phyloP scores from a whole-genome alignment of 2,888 invertebrate species.

The Selenia dentaria region DNA sequence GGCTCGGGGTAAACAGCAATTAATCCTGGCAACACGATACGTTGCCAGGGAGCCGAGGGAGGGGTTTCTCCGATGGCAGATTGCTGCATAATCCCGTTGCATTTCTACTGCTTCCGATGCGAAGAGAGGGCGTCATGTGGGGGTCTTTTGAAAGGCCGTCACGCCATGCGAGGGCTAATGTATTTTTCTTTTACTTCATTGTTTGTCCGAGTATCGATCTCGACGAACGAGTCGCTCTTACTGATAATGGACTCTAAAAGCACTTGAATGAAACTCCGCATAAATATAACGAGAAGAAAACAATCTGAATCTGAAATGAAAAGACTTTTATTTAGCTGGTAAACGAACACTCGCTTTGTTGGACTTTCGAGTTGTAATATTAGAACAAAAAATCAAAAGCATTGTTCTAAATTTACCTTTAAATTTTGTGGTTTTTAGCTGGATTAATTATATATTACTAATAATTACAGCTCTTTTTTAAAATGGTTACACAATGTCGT shows the following conservation, averaged over 20 bases:
- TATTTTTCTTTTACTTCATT: slow-evolving; percentile 61
- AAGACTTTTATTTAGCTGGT: background rate
- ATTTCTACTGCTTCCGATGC: slow-evolving; percentile 78
- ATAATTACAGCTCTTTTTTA: too few species aligned
- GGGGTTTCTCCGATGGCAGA: slow-evolving; percentile 63
- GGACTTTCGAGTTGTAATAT: slow-evolving; percentile 1
- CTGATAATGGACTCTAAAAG: slow-evolving; percentile 31
- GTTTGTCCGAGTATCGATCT: slow-evolving; percentile 60
- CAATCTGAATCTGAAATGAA: background rate
- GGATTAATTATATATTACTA: too few species aligned
- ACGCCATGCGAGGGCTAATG: slow-evolving; percentile 54
- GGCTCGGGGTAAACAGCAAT: slow-evolving; percentile 77
- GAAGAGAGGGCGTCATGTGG: slow-evolving; percentile 60
- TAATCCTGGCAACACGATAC: slow-evolving; percentile 81
- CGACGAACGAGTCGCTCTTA: slow-evolving; percentile 41
- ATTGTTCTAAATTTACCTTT: background rate
- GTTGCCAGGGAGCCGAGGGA: slow-evolving; percentile 42
- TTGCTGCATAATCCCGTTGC: slow-evolving; percentile 76
- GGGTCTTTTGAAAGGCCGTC: slow-evolving; percentile 48
- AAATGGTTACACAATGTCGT: too few species aligned
- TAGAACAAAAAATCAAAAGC: background rate
- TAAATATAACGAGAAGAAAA: slow-evolving; percentile 14
- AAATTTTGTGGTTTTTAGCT: too few species aligned
- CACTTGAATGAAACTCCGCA: slow-evolving; percentile 13
- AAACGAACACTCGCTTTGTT: background rate